Evolutionary conservation across 2,888 invertebrate genomes (phyloP).

Genomic region (Spisula subtruncata): DNA sequence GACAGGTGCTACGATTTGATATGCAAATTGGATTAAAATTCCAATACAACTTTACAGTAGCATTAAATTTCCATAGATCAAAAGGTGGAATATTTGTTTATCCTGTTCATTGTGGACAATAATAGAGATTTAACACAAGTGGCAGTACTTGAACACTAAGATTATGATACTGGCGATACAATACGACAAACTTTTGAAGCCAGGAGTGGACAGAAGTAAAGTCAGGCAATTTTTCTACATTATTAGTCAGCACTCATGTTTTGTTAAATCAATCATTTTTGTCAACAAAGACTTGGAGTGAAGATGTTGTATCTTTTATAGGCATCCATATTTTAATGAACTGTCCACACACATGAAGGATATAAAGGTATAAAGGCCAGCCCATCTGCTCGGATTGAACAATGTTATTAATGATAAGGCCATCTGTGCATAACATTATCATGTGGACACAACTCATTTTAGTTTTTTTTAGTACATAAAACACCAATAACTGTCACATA

Average conservation of each 20-base stretch:
- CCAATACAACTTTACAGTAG: conserved; percentile 9
- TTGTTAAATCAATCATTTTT: conserved; percentile 14
- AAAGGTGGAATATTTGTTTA: conserved; percentile 10
- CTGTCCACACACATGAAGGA: neutral
- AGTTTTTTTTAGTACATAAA: neutral
- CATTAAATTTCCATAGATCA: conserved; percentile 31
- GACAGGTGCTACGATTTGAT: conserved; percentile 48
- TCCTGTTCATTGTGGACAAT: neutral
- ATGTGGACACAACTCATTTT: neutral
- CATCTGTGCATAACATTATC: neutral
- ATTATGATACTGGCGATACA: neutral
- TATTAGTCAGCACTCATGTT: conserved; percentile 12
- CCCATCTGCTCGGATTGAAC: neutral
- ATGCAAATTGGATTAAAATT: conserved; percentile 34
- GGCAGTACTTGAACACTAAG: neutral
- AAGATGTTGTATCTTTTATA: conserved; percentile 18
- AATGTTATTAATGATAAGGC: neutral
- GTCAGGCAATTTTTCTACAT: neutral
- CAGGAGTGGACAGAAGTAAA: neutral
- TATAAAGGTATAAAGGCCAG: no score
- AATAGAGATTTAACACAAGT: neutral
- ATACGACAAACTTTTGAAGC: conserved; percentile 4
- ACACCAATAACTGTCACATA: neutral
- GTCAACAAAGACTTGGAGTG: conserved; percentile 5
- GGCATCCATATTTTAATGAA: neutral